Evolutionary conservation across 2,113 vertebrate species (phyloP).

Genomic region (Muntiacus muntjak): DNA sequence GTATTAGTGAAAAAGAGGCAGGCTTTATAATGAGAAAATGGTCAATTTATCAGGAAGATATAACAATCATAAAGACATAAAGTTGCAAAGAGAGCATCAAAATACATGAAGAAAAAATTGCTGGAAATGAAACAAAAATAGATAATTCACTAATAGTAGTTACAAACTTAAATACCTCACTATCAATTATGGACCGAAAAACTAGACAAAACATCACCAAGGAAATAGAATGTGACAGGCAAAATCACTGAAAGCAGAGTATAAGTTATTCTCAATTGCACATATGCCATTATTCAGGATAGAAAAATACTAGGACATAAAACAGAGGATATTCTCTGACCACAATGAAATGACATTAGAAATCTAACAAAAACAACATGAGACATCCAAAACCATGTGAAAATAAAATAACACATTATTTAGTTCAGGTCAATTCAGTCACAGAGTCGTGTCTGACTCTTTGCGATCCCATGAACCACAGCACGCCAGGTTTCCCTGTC

Average conservation of each 20-base stretch:
- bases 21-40: not conserved
- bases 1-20: not conserved
- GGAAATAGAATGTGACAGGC: not conserved
- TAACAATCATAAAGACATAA: not conserved
- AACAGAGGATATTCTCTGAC: not conserved
- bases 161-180: not conserved
- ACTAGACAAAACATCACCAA: not conserved
- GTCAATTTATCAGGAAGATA: not conserved
- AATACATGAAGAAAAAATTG: not conserved
- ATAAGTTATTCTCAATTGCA: not conserved
- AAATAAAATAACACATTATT: not conserved
- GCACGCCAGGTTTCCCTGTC: not conserved
- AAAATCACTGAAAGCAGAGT: not conserved
- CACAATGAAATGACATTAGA: not conserved
- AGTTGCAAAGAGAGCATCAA: not conserved
- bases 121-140: not conserved
- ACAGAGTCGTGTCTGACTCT: not conserved
- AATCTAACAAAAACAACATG: not conserved
- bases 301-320: not conserved
- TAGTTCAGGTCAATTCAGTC: not conserved
- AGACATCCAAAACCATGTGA: not conserved
- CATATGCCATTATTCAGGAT: not conserved
- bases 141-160: not conserved
- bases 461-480: accelerated
- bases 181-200: not conserved